Base-by-base conservation (phyloP, 2,888 invertebrate genomes). In the Hypselothyrea guttata region DNA sequence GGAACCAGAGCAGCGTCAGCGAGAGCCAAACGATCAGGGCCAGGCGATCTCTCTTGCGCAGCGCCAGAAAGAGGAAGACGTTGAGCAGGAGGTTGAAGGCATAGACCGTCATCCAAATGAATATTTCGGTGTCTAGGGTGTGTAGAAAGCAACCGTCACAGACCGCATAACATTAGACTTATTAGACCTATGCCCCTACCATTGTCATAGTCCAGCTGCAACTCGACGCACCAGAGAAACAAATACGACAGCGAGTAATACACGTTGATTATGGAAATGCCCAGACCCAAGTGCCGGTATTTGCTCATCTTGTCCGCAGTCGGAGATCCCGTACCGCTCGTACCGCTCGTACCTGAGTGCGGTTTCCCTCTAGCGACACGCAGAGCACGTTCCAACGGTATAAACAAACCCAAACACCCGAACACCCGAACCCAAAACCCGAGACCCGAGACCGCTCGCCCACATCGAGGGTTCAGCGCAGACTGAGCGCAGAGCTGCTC, bases 391-490 rank as follows among this genome's bases (percentile, higher is more conserved):
- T 54, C 55, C 41, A 16, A 28, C 28, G 33, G 13, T 30, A 13
- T n/a, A 31, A 40, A 54, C 45, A 28, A 52, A 65, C 22, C 22
- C 22, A 5, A 22, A 22, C 22, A 22, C 22, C 22, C 22, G 3
- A n/a, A 5, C 22, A 22, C 22, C 22, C 48, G 46, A 41, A 28
- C 52, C 71, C 47, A 22, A 71, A 59, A 41, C 66, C 55, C 13
- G 27, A 40, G 13, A 49, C 59, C 71, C 71, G 68, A 69, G 68
- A 69, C 69, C 69, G 69, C 69, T 69, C 69, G 69, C 69, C 69
- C 66, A 53, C 55, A 69, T 71, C 71, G 69, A 69, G 69, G 71
- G 69, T 71, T 69, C 69, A 71, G 60, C 71, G 69, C 71, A 69
- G 71, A 69, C 69, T 69, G 69, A 71, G 52, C 69, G 28, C 65